phyloP scores from a whole-genome alignment of 2,113 vertebrate species.

The Chitala chitala region DNA sequence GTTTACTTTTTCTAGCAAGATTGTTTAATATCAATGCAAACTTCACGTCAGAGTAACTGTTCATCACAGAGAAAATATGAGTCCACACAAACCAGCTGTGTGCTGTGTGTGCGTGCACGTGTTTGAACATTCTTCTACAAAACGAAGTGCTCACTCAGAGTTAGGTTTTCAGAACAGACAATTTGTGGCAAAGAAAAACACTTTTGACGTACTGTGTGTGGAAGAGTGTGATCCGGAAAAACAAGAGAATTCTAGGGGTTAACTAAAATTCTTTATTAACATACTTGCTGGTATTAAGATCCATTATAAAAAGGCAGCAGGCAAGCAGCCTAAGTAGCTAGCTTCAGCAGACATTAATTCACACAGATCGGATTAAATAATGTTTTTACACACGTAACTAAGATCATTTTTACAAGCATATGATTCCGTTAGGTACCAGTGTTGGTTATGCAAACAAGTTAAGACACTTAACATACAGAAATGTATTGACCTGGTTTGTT shows the following conservation, averaged over 20 bases:
- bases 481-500: neutral
- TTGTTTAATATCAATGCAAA: no score
- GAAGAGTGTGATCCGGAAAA: neutral
- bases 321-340: neutral
- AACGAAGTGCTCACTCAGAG: neutral
- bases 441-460: neutral
- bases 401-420: slow-evolving; percentile 14
- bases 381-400: slow-evolving; percentile 8
- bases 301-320: neutral
- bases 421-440: neutral
- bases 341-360: neutral
- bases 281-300: neutral
- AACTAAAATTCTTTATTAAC: slow-evolving; percentile 4
- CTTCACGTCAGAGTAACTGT: no score
- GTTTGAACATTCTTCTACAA: neutral
- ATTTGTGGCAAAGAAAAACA: neutral
- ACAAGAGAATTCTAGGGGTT: neutral
- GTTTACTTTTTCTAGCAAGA: no score
- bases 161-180: no score
- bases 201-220: neutral
- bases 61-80: no score
- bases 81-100: no score
- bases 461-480: neutral
- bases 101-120: slow-evolving; percentile 29
- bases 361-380: neutral